Conservation (phyloP, 2,797 vertebrate genomes). For the Adelosebastes latens region DNA sequence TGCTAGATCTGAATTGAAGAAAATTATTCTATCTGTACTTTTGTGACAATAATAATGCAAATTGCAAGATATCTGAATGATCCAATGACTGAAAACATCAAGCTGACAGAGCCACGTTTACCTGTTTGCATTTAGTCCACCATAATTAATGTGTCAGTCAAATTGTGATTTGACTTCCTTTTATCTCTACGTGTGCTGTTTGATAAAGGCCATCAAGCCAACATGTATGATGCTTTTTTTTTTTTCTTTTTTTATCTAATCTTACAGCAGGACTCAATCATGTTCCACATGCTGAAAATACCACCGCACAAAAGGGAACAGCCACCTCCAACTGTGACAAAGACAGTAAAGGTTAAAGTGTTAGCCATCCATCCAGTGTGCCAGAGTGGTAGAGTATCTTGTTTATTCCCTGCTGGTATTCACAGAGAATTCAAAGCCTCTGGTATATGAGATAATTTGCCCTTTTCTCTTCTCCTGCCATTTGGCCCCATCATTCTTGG, state of each 20-base stretch:
- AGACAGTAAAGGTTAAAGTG: conserved; percentile 71
- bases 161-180: not conserved
- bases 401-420: conserved; percentile 74
- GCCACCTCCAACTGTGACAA: conserved; percentile 44
- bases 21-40: not conserved
- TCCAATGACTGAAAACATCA: not conserved
- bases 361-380: conserved; percentile 42
- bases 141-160: conserved; percentile 16
- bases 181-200: conserved; percentile 2
- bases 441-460: conserved; percentile 77
- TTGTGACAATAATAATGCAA: not conserved
- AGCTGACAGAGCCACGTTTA: not conserved
- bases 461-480: conserved; percentile 61
- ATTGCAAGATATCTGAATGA: not conserved
- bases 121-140: not conserved
- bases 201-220: conserved; percentile 12
- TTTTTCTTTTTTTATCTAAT: conserved; percentile 4
- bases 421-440: conserved; percentile 70
- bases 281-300: conserved; percentile 49
- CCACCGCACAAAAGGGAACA: conserved; percentile 45
- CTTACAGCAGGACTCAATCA: conserved; percentile 12
- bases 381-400: conserved; percentile 61
- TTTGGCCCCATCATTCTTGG: conserved; percentile 76
- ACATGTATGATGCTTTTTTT: conserved; percentile 2
- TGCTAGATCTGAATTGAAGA: not conserved